These are phyloP conservation scores for Reticulitermes lucifugus DNA, from an alignment of 2,888 invertebrate genomes.

Conservation along the genomic window DNA sequence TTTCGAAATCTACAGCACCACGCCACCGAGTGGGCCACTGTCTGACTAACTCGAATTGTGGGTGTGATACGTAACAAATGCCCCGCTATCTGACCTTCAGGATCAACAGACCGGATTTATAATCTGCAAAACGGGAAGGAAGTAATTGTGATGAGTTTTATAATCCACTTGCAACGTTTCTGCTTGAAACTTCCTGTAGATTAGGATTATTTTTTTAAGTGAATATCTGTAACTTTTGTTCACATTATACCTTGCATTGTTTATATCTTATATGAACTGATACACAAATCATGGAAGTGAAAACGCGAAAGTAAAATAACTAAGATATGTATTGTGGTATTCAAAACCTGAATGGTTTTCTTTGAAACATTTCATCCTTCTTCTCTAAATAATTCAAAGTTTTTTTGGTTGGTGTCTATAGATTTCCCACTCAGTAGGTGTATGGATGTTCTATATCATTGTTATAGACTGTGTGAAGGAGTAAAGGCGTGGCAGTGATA, in stretches of 20 bases:
- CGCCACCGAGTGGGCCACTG: no score
- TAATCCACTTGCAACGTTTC: background rate
- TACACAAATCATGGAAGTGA: background rate
- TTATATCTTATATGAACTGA: background rate
- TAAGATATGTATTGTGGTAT: background rate
- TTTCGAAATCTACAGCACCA: no score
- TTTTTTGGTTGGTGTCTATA: background rate
- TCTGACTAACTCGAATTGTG: background rate
- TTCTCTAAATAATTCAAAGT: background rate
- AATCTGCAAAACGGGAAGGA: background rate
- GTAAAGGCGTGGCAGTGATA: background rate
- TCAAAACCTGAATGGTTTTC: background rate
- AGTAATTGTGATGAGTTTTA: background rate
- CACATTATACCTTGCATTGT: background rate
- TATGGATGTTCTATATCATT: constrained; percentile 4
- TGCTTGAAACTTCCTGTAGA: background rate
- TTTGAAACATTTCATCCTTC: background rate
- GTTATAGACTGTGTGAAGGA: background rate
- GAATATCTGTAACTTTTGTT: background rate
- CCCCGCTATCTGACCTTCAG: background rate
- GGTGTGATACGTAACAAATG: background rate
- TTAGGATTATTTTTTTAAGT: no score
- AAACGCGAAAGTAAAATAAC: background rate
- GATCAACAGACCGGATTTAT: background rate
- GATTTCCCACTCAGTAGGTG: background rate